Percentiles rank a stretch among this genome's conserved stretches.
Evolutionary conservation across 2,888 invertebrate species (phyloP).

Genomic region (Gandaritis pyraliata): DNA sequence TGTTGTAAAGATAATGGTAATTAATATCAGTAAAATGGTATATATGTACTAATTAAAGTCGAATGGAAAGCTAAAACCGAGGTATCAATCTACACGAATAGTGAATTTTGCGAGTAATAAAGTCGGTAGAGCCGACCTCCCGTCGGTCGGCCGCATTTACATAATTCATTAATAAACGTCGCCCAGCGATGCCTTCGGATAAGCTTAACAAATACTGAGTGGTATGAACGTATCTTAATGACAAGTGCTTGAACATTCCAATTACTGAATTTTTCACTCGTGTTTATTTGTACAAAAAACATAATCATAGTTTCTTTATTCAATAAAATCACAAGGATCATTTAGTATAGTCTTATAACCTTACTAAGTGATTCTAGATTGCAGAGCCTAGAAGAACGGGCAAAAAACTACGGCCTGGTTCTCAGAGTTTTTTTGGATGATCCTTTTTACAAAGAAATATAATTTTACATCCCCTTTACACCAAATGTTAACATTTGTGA

Average conservation of each 20-base stretch:
- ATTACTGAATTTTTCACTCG: constrained; percentile 12
- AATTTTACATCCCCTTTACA: background rate
- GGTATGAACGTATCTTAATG: constrained; percentile 52
- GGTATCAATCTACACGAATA: constrained; percentile 55
- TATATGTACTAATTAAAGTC: no score
- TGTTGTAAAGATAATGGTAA: no score
- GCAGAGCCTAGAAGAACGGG: no score
- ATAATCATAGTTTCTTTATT: no score
- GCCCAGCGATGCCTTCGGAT: constrained; percentile 71
- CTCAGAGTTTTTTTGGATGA: no score
- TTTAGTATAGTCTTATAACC: background rate
- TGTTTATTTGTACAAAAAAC: background rate
- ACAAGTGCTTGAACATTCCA: constrained; percentile 51
- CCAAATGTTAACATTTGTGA: background rate
- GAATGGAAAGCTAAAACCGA: constrained; percentile 28
- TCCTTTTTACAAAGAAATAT: no score
- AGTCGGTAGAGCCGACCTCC: constrained; percentile 56
- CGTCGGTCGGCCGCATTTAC: constrained; percentile 64
- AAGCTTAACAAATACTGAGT: constrained; percentile 72
- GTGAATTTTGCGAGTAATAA: constrained; percentile 68
- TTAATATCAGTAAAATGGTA: no score
- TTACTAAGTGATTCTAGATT: no score
- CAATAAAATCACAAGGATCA: no score
- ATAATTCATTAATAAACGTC: constrained; percentile 80
- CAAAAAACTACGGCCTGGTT: no score